A percentile compares a stretch with the other conserved stretches of the same genome.
Evolutionary conservation across 2,797 vertebrate genomes (phyloP).

Genomic region (Acanthurus leucopareius): DNA sequence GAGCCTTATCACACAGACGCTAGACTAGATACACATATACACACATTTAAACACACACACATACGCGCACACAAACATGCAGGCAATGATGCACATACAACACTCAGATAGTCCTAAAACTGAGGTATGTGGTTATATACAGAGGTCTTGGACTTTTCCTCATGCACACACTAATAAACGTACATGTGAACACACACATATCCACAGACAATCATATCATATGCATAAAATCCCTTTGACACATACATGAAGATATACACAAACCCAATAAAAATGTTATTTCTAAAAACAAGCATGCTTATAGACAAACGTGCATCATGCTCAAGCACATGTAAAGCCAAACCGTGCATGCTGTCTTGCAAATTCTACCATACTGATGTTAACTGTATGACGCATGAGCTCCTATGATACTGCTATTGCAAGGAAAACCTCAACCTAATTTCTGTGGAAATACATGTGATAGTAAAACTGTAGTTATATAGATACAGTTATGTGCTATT

Average conservation of each 20-base stretch:
- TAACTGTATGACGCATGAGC: not conserved
- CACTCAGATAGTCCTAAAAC: constrained; percentile 30
- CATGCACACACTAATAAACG: not conserved
- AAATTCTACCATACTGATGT: not conserved
- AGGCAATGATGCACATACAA: constrained; percentile 14
- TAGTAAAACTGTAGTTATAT: not conserved
- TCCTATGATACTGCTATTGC: not conserved
- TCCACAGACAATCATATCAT: not conserved
- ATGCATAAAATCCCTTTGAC: not conserved
- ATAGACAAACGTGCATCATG: not conserved
- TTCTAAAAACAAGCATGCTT: not conserved
- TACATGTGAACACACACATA: not conserved
- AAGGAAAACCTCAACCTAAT: too few relatives aligned
- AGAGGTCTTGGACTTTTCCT: not conserved
- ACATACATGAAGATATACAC: constrained; percentile 27
- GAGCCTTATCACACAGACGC: constrained; percentile 78
- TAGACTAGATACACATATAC: constrained; percentile 47
- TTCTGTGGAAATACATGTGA: too few relatives aligned
- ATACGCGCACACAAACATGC: not conserved
- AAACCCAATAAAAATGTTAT: constrained; percentile 19
- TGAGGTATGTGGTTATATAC: constrained; percentile 13
- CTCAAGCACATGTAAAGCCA: not conserved
- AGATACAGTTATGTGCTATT: not conserved
- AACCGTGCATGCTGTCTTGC: constrained; percentile 13
- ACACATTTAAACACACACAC: not conserved